Evolutionary conservation across 2,113 vertebrate genomes (phyloP), one percentile per base, ranked within the genome.

Genomic region (Choloepus hoffmanni): DNA sequence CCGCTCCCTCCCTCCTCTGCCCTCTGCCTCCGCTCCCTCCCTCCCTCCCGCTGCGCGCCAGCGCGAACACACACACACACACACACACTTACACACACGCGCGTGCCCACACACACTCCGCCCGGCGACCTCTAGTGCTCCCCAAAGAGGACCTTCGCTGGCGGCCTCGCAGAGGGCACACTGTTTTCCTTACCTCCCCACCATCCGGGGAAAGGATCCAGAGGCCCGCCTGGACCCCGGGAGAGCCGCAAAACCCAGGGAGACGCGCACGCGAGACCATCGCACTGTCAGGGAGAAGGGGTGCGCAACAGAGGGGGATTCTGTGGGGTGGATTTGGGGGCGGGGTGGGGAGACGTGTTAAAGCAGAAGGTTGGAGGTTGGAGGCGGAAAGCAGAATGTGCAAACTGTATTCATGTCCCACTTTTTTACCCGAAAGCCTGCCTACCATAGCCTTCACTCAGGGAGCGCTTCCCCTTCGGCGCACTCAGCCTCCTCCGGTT

Each of bases 41-140:
- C 87, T 74, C 88, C 55, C 84, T 85, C 89, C 94, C 40, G 87
- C 87, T 19, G 95, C 82, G 85, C 94, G 82, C 96, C 62, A 50
- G 62, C 45, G 68, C 62, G 93, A 78, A n/a, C 92, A 21, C 84
- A 23, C 95, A 5, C 86, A 1, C 65, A 3, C 63, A 36, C 85
- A 48, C 48, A 7, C 33, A 63, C 78, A 60, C 45, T 65, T 53
- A 28, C 96, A 53, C 58, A n/a, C 85, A 8, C 68, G 12, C 55
- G 24, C 83, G 9, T 55, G 4, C 85, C 8, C 76, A 45, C 73
- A 4, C 60, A 58, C n/a, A 45, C 67, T 19, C 21, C 9, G 77
- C 86, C 48, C 67, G 7, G 33, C 21, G n/a, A 85, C 89, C 74
- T 45, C 43, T 65, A 16, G 60, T 14, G 43, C 89, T 77, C 84